These are phyloP conservation scores for Ptychoptera albimana DNA, from an alignment of 2,888 invertebrate genomes.

Conservation along the genomic window DNA sequence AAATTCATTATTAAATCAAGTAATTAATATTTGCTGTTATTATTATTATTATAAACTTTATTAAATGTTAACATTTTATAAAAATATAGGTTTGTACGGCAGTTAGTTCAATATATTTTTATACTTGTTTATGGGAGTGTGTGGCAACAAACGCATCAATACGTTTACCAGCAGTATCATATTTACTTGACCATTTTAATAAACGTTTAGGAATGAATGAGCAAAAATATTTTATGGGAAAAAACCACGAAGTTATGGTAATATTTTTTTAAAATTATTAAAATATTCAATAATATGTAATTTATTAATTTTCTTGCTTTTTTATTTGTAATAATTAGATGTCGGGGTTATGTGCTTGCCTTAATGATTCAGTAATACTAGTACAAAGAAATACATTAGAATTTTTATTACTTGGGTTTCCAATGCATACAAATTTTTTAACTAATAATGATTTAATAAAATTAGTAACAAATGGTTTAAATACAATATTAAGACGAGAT, in stretches of 20 bases:
- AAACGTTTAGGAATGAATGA: constrained; percentile 62
- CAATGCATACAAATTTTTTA: constrained; percentile 63
- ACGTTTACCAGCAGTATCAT: constrained; percentile 66
- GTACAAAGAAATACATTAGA: constrained; percentile 78
- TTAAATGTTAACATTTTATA: constrained; percentile 31
- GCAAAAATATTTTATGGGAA: constrained; percentile 68
- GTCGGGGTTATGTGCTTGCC: constrained; percentile 58
- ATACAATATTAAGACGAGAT: constrained; percentile 63
- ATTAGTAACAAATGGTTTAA: constrained; percentile 55
- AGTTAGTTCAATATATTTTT: constrained; percentile 64
- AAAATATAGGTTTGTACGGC: constrained; percentile 57
- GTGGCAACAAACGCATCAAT: constrained; percentile 65
- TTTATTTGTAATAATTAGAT: constrained; percentile 33
- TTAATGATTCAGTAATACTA: constrained; percentile 63
- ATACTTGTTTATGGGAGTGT: constrained; percentile 78
- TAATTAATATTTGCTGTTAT: background rate
- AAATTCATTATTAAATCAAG: constrained; percentile 23
- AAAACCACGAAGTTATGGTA: constrained; percentile 70
- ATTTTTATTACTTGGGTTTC: constrained; percentile 65
- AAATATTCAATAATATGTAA: constrained; percentile 7
- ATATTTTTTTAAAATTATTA: constrained; percentile 6
- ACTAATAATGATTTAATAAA: constrained; percentile 50
- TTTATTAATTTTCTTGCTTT: background rate
- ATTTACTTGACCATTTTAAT: constrained; percentile 63
- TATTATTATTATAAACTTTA: constrained; percentile 29